Base-by-base conservation (phyloP, 2,888 invertebrate genomes). In the Erannis defoliaria region DNA sequence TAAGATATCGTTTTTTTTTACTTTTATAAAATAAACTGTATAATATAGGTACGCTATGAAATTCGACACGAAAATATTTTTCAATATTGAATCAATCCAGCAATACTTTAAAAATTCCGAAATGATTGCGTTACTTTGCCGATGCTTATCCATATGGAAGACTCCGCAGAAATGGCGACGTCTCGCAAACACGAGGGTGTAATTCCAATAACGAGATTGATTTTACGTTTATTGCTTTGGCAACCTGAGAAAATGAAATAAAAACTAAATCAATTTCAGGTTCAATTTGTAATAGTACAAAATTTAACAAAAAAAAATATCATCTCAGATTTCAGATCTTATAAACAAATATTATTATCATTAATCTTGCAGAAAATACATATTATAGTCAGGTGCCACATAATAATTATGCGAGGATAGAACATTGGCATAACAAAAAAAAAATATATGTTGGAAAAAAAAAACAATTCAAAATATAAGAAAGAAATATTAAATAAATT, bases 131-230 rank as follows among this genome's bases (percentile, higher is more conserved):
- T 33, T 46, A 16, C 12, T 1, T 1, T 19, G 5, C 12, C 18
- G 18, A 31, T 31, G 31, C 31, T 31, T 16, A 45, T 35, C 18
- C 37, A 45, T 23, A 55, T 35, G 45, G 35, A 43, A 54, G 5
- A 45, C 5, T 10, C 23, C 23, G 16, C 5, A 35, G 45, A 46
- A 19, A 40, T 12, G 21, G 19, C 35, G 26, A 46, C 46, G 19
- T 29, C n/a, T 45, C 43, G 54, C 23, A n/a, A 33, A 35, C 45
- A n/a, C 37, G 35, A 33, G 37, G 35, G 45, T 38, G 16, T 38
- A 38, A 37, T 37, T 19, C 46, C 38, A 46, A 46, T 55, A 45
- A 37, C 18, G 23, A 29, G 8, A 55, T 37, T 19, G 33, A 19
- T 38, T 54, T 55, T 46, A 55, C 37, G 21, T 38, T 55, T 38